Conservation (phyloP, 2,888 invertebrate species). For the Tortricodes alternella region DNA sequence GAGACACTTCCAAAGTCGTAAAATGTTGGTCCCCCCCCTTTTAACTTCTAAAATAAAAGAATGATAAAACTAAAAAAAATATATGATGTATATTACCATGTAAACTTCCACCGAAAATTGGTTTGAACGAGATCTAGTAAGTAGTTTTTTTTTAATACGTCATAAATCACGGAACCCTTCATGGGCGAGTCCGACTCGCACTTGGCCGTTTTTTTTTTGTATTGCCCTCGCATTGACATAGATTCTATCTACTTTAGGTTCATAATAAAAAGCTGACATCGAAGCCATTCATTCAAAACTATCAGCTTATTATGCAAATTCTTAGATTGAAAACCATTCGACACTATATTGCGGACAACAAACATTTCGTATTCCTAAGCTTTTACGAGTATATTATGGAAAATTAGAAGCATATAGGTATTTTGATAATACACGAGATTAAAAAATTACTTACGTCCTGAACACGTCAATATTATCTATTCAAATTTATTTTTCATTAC, state of each 20-base stretch:
- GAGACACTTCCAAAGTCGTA: too few species aligned
- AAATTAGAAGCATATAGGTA: constrained; percentile 20
- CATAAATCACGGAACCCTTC: too few species aligned
- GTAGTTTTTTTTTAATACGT: too few species aligned
- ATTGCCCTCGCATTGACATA: constrained; percentile 22
- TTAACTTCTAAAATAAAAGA: too few species aligned
- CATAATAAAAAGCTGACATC: constrained; percentile 29
- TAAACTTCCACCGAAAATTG: too few species aligned
- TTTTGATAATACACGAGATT: constrained; percentile 29
- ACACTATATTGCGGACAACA: constrained; percentile 43
- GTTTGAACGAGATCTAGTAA: too few species aligned
- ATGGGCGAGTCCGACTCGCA: too few species aligned
- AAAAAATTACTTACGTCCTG: neutral
- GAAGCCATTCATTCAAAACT: constrained; percentile 26
- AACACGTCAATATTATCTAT: too few species aligned
- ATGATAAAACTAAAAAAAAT: too few species aligned
- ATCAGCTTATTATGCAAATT: constrained; percentile 49
- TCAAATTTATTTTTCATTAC: too few species aligned
- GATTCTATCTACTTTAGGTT: constrained; percentile 16
- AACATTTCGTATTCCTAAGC: constrained; percentile 42
- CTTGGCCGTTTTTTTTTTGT: neutral
- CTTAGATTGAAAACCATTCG: constrained; percentile 40
- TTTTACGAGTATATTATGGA: constrained; percentile 35
- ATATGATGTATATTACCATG: too few species aligned
- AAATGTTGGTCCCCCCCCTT: too few species aligned